phyloP scores from a whole-genome alignment of 2,888 invertebrate genomes.

The Lepeophtheirus nordmannii region DNA sequence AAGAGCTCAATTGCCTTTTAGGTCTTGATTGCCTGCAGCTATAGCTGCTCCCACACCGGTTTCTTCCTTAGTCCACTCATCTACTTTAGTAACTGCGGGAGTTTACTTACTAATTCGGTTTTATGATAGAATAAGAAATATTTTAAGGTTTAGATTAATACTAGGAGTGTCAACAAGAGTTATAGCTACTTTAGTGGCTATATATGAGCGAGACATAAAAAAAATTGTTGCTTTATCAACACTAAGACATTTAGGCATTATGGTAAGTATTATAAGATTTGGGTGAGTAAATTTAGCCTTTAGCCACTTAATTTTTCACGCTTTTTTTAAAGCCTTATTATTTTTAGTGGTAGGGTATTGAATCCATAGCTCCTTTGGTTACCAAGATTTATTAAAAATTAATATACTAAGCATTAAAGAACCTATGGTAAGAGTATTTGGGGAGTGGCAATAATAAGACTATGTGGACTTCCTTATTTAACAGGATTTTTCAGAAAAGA shows the following conservation, averaged over 20 bases:
- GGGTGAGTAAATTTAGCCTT: slow-evolving; percentile 44
- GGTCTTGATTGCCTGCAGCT: slow-evolving; percentile 54
- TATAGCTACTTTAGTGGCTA: slow-evolving; percentile 33
- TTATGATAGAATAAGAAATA: slow-evolving; percentile 39
- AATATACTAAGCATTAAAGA: slow-evolving; percentile 39
- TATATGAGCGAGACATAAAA: slow-evolving; percentile 45
- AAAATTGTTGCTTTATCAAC: slow-evolving; percentile 63
- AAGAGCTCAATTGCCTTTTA: slow-evolving; percentile 66
- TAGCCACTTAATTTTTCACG: slow-evolving; percentile 57
- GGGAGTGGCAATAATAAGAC: slow-evolving; percentile 44
- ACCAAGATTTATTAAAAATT: slow-evolving; percentile 52
- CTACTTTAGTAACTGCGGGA: slow-evolving; percentile 59
- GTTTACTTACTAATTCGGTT: slow-evolving; percentile 57
- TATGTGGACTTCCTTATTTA: slow-evolving; percentile 49
- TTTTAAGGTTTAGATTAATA: slow-evolving; percentile 39
- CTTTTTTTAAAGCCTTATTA: slow-evolving; percentile 57
- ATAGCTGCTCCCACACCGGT: slow-evolving; percentile 62
- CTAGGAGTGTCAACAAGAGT: slow-evolving; percentile 37
- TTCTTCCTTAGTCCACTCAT: slow-evolving; percentile 60
- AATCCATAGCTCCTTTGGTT: slow-evolving; percentile 48
- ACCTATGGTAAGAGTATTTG: slow-evolving; percentile 40
- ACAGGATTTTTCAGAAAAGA: slow-evolving; percentile 50
- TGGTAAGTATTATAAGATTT: slow-evolving; percentile 48
- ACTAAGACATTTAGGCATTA: slow-evolving; percentile 56
- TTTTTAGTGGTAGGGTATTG: slow-evolving; percentile 54